Evolutionary conservation across 2,888 invertebrate genomes (phyloP), one percentile per base, ranked within the genome.

Genomic region (Anoplius nigerrimus): DNA sequence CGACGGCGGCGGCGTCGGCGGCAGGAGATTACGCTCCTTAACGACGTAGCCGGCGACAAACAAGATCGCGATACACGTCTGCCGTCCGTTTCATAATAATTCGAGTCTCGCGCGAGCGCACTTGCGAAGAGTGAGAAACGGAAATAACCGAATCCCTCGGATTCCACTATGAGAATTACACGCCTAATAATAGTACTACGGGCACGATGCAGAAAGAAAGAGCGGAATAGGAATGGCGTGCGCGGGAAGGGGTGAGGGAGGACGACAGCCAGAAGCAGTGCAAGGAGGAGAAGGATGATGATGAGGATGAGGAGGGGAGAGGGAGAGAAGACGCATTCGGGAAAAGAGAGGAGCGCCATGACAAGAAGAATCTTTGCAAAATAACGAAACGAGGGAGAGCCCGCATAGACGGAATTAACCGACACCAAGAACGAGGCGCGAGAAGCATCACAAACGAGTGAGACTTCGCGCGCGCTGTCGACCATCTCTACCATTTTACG

Each of bases 101-200:
- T 34, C 34, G 34, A 34, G 34, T 34, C 34, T 48, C 48, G 48
- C 48, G 48, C 48, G 48, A 2, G 48, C 48, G 48, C 13, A 2
- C 16, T 15, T 16, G n/a, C 13, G 48, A 48, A 34, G 34, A 34
- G 8, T 34, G 56, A 62, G 66, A 69, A 68, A 65, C 70, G 27
- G 53, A 53, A n/a, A 66, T 62, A 67, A 75, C 60, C 56, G 55
- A 56, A 78, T 78, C 71, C 66, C 68, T 71, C 65, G 73, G 63
- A 75, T 78, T 73, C 73, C 77, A 60, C 59, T 56, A 55, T 57
- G 69, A 71, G 70, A 55, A 75, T 78, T 78, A 78, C 71, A 69
- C 59, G 58, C 59, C 73, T 78, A 78, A 78, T 75, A 78, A 78
- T 78, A 78, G 71, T 34, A 55, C 48, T 18, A 18, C 48, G 48